phyloP scores from a whole-genome alignment of 1,140 invertebrate genomes.

The Reticulitermes speratus region DNA sequence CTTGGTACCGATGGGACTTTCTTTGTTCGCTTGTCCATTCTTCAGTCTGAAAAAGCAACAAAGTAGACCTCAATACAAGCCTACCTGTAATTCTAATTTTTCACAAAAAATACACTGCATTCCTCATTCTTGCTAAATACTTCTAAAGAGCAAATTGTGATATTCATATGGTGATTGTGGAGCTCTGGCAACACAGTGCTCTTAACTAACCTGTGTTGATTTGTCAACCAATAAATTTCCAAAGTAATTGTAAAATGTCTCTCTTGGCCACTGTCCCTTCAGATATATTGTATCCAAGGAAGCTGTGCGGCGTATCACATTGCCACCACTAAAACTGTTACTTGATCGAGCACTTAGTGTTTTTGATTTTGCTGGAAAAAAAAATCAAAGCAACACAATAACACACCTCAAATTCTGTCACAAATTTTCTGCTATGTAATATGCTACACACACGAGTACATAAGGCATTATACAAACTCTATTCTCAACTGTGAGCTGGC shows the following conservation, averaged over 20 bases:
- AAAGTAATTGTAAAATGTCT: conserved; percentile 63
- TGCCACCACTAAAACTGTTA: conserved; percentile 49
- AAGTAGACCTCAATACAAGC: conserved; percentile 28
- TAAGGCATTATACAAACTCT: background rate
- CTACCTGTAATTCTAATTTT: conserved; percentile 14
- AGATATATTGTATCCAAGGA: conserved; percentile 76
- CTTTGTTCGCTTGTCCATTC: conserved; percentile 60
- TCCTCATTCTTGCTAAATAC: background rate
- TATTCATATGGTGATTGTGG: background rate
- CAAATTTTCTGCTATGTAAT: background rate
- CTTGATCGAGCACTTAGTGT: conserved; percentile 53
- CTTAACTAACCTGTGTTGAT: conserved; percentile 65
- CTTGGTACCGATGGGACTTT: conserved; percentile 48
- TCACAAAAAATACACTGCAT: background rate
- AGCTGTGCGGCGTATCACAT: conserved; percentile 69
- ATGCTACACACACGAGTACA: background rate
- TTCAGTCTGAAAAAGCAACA: conserved; percentile 58
- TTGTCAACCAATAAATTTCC: conserved; percentile 70
- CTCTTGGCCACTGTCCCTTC: conserved; percentile 72
- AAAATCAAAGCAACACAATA: conserved; percentile 33
- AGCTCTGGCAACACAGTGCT: background rate
- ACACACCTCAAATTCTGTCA: background rate
- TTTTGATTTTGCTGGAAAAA: conserved; percentile 63
- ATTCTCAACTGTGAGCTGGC: background rate
- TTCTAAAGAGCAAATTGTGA: background rate